Evolutionary conservation across 2,888 invertebrate genomes (phyloP), one percentile per base, ranked within the genome.

Genomic region (Ferrisia virgata): DNA sequence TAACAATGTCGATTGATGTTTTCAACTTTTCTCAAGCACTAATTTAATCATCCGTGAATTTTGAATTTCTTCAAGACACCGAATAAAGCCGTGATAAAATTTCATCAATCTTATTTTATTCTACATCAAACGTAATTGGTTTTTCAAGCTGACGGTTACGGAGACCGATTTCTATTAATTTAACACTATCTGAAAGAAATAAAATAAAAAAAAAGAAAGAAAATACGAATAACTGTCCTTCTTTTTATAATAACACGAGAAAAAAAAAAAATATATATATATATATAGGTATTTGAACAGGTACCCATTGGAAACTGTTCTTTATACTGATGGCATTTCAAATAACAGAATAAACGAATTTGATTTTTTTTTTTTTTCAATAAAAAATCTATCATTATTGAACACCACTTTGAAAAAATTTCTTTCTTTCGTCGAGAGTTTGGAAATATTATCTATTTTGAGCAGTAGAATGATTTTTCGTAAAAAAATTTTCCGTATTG

Each of bases 41-140:
- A 76, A 76, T 76, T 76, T 18, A 36, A 76, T 76, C 72, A 76
- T 31, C 33, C 72, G 72, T 36, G 18, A 76, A 76, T 76, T 76
- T 36, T 25, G 18, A 64, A 64, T 64, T 64, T 64, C 28, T 64
- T 8, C 28, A 31, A 76, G 9, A 13, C 72, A 2, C 2, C 69
- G 69, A 72, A 72, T 72, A 25, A 72, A 28, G 15, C 58, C 33
- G 72, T 28, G 79, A 79, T 43, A 43, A 78, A 78, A 78, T 79
- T 79, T 79, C 79, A 79, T 79, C 47, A 79, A 79, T 79, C 79
- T 79, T 79, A 79, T 79, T 47, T 47, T 79, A 33, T 47, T 79
- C 22, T 40, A 79, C 31, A 79, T 79, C 79, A 47, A 79, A 47
- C 31, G 79, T 79, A 79, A 79, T 79, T 79, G 79, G 47, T 79